phyloP scores from a whole-genome alignment of 2,113 vertebrate genomes.

The Protobothrops mucrosquamatus region DNA sequence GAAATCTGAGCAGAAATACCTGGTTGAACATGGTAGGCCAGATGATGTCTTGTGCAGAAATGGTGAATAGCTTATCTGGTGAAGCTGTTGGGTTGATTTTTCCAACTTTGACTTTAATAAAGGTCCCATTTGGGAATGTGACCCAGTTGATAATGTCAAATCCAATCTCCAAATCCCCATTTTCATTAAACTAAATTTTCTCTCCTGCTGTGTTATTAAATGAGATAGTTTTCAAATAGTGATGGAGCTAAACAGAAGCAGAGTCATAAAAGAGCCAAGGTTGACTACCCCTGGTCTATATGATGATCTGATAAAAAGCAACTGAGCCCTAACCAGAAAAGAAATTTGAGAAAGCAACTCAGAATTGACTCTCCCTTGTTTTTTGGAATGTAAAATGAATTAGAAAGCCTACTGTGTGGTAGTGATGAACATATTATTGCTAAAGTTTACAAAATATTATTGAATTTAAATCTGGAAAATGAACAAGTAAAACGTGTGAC shows the following conservation, averaged over 20 bases:
- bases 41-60: background rate
- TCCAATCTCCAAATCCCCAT: background rate
- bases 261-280: too few species aligned
- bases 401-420: too few species aligned
- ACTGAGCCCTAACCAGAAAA: too few species aligned
- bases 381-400: too few species aligned
- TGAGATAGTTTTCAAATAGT: background rate
- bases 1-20: background rate
- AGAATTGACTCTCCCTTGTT: too few species aligned
- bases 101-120: background rate
- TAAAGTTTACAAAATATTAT: too few species aligned
- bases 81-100: background rate
- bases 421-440: too few species aligned
- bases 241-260: background rate
- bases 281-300: too few species aligned
- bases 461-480: too few species aligned
- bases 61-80: background rate
- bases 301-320: too few species aligned
- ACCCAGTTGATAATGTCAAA: constrained; percentile 12
- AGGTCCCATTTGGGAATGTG: background rate
- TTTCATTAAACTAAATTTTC: background rate
- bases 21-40: background rate
- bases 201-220: background rate
- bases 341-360: too few species aligned
- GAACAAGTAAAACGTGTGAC: too few species aligned